Evolutionary conservation across 92 coral and sea anemone species (phyloP), one percentile per base, ranked within the genome.

Genomic region (Pocillopora grandis): DNA sequence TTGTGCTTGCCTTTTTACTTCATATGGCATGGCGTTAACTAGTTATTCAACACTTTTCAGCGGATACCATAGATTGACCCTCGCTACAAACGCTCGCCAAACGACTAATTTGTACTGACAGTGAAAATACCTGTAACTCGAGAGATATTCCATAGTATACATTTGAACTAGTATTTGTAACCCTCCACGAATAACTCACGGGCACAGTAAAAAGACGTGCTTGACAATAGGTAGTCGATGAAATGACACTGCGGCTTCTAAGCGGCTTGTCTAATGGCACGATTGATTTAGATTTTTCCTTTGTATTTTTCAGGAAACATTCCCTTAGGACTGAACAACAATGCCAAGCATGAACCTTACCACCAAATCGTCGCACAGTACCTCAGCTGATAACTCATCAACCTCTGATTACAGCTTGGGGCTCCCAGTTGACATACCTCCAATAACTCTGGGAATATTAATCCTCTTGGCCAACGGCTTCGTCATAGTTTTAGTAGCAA

Each of bases 371-470:
- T 36, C 19, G 19, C 61, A 48, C 71, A 77, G 35, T 10, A 19
- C 12, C 9, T 10, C 1, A 4, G 11, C 70, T 0, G 71, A 36
- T 33, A 16, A 17, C 59, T 77, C 80, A 14, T 52, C 13, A 1
- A 13, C 71, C 73, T 1, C 31, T 36, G 1, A 10, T 10, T 13
- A 62, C 8, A 49, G 88, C 5, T 93, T 93, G 57, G 76, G 58
- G 64, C 88, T 87, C 12, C 77, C 66, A 55, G 81, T 62, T 15
- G 96, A 93, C 37, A 57, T 90, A 18, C 81, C 91, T 21, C 94
- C 97, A 0, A 86, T 91, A 6, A 19, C 75, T 20, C 73, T 90
- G 13, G 84, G 94, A 16, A 15, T 88, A 35, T 68, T 91, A 12
- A 89, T 93, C 13, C 63, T 93, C 16, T 1, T 68, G 12, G 79